Evolutionary conservation across 2,797 vertebrate species (phyloP).

Genomic region (Sciurus vulgaris): DNA sequence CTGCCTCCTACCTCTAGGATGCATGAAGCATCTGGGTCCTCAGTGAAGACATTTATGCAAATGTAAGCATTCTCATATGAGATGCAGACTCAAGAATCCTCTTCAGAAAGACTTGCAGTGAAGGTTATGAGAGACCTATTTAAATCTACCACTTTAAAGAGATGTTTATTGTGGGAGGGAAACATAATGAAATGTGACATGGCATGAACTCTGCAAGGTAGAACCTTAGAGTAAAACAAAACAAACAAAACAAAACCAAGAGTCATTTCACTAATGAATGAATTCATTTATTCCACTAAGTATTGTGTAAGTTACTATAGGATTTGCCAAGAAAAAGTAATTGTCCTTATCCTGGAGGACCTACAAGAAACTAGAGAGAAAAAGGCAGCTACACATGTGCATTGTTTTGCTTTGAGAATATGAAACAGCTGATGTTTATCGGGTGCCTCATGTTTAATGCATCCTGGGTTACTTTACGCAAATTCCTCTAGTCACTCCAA

Average conservation of each 20-base stretch:
- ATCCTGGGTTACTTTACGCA: neutral
- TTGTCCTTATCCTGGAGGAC: neutral
- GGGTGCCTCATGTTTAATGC: neutral
- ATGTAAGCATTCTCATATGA: neutral
- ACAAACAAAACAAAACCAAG: neutral
- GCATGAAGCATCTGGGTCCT: neutral
- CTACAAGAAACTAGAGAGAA: neutral
- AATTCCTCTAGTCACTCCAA: neutral
- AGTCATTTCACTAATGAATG: neutral
- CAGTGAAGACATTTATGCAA: neutral
- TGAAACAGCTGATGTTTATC: neutral
- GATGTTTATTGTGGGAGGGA: neutral
- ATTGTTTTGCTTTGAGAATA: neutral
- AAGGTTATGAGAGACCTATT: neutral
- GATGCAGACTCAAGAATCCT: neutral
- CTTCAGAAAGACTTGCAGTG: neutral
- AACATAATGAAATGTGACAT: neutral
- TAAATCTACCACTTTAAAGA: neutral
- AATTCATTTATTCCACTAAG: neutral
- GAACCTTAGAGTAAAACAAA: neutral
- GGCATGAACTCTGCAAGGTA: neutral
- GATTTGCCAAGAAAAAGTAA: neutral
- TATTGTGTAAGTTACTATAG: neutral
- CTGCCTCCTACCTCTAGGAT: neutral
- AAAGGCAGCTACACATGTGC: fast-evolving